Evolutionary conservation across 2,113 vertebrate species (phyloP).

Genomic region (Aleadryas rufinucha): DNA sequence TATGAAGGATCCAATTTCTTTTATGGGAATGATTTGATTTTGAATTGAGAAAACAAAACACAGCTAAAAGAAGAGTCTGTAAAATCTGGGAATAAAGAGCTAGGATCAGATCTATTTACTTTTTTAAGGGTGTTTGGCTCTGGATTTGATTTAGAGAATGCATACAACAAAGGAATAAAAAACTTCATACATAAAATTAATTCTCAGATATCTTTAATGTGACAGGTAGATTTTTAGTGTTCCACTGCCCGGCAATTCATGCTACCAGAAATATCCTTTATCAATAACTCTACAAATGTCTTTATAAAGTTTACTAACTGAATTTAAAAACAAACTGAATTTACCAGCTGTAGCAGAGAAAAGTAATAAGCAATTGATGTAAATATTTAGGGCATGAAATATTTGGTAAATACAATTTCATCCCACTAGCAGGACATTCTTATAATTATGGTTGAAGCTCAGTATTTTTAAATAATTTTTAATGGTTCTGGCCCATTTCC

Average conservation of each 20-base stretch:
- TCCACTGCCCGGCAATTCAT: neutral
- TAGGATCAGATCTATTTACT: neutral
- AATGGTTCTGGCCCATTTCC: neutral
- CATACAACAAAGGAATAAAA: neutral
- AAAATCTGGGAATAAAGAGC: neutral
- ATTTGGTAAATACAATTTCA: neutral
- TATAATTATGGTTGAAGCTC: neutral
- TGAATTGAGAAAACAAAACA: neutral
- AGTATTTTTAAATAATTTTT: neutral
- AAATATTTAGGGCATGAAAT: neutral
- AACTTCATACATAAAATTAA: neutral
- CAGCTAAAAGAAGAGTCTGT: neutral
- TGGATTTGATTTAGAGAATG: neutral
- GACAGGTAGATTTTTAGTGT: neutral
- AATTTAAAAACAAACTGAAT: neutral
- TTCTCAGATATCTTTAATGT: neutral
- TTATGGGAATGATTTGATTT: neutral
- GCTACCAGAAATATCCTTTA: neutral
- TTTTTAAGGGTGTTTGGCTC: neutral
- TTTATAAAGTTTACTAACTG: neutral
- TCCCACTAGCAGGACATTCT: neutral
- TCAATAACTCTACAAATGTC: neutral
- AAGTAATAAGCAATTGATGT: neutral
- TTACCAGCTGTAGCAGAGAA: neutral
- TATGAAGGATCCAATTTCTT: neutral